A percentile compares a stretch with the other conserved stretches of the same genome.
phyloP scores from a whole-genome alignment of 2,888 invertebrate species.

The Erpobdella octoculata region DNA sequence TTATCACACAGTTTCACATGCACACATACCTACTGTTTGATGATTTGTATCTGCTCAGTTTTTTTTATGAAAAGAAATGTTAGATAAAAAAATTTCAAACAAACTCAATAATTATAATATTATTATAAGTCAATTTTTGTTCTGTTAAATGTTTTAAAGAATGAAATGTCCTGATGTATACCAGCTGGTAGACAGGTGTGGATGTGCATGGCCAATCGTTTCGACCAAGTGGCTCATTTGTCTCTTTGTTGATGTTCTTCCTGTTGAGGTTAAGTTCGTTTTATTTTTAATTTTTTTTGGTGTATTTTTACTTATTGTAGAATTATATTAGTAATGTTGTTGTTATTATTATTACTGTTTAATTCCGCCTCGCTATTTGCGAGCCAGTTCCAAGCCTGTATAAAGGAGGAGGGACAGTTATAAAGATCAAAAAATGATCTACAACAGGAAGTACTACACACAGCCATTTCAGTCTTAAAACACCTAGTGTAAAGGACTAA shows the following conservation, averaged over 20 bases:
- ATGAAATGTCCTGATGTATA: slow-evolving; percentile 72
- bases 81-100: not conserved
- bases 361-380: no score
- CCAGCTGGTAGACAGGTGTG: slow-evolving; percentile 69
- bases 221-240: slow-evolving; percentile 94
- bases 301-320: not conserved
- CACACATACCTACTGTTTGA: no score
- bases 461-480: no score
- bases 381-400: no score
- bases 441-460: no score
- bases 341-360: no score
- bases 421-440: no score
- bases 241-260: slow-evolving; percentile 82
- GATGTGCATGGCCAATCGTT: slow-evolving; percentile 80
- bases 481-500: no score
- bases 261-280: slow-evolving; percentile 63
- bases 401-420: no score
- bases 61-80: not conserved
- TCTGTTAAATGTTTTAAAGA: slow-evolving; percentile 51
- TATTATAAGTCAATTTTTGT: not conserved
- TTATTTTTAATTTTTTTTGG: not conserved
- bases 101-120: not conserved
- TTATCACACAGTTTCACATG: no score
- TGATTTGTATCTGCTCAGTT: no score
- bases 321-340: no score